Conservation (phyloP, 2,888 invertebrate genomes). For the Copidosoma aretas region DNA sequence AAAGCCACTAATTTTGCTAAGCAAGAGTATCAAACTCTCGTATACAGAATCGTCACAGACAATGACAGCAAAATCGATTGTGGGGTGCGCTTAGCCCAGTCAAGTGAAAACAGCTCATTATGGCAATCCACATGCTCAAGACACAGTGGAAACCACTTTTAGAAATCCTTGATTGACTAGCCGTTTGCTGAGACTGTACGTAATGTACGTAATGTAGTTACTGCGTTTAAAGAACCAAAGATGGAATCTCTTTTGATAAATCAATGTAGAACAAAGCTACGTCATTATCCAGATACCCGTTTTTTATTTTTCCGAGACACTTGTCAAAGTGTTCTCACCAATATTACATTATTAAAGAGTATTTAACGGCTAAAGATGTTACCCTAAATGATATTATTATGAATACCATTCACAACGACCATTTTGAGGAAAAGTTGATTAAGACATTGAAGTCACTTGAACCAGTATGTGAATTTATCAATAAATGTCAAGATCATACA, state of each 20-base stretch:
- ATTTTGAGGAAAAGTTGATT: background rate
- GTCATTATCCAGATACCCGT: background rate
- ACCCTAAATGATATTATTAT: background rate
- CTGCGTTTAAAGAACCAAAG: background rate
- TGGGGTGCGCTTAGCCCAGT: background rate
- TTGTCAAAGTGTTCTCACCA: background rate
- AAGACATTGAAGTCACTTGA: background rate
- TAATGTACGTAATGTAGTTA: background rate
- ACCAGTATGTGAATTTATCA: background rate
- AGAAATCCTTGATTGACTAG: background rate
- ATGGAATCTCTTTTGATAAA: background rate
- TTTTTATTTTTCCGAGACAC: background rate
- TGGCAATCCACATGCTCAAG: background rate
- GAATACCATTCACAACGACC: background rate
- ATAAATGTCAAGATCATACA: background rate
- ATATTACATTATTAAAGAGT: background rate
- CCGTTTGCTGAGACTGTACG: background rate
- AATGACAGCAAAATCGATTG: background rate
- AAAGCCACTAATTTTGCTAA: background rate
- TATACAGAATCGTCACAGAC: background rate
- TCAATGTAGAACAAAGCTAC: background rate
- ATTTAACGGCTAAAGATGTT: background rate
- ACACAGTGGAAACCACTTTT: background rate
- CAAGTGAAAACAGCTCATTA: background rate
- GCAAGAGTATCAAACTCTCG: background rate